phyloP scores from a whole-genome alignment of 2,888 invertebrate genomes.

The Acronicta leporina region DNA sequence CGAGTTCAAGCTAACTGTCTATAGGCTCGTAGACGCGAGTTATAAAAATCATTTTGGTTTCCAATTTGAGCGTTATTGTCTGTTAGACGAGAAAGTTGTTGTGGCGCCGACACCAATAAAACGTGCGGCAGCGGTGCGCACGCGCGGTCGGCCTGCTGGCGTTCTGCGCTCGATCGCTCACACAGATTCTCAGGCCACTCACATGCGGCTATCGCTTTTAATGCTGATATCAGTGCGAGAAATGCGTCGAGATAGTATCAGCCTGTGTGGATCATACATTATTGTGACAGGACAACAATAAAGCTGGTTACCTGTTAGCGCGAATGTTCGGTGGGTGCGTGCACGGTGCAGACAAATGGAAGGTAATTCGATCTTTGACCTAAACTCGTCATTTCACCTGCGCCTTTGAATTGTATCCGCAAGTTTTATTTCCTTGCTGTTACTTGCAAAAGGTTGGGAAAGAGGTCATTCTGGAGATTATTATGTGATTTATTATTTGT shows the following conservation, averaged over 20 bases:
- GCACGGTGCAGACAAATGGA: slow-evolving; percentile 80
- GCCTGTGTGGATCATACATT: slow-evolving; percentile 75
- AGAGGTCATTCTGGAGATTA: not conserved
- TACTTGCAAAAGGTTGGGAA: slow-evolving; percentile 4
- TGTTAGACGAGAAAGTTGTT: slow-evolving; percentile 86
- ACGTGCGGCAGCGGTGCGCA: slow-evolving; percentile 74
- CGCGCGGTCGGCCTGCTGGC: slow-evolving; percentile 67
- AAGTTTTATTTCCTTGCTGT: slow-evolving; percentile 19
- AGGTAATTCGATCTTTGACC: slow-evolving; percentile 75
- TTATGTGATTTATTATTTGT: not conserved
- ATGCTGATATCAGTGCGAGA: slow-evolving; percentile 73
- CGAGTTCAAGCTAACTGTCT: slow-evolving; percentile 72
- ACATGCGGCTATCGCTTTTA: slow-evolving; percentile 71
- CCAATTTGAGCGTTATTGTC: slow-evolving; percentile 87
- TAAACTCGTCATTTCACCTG: slow-evolving; percentile 67
- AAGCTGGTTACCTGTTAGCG: slow-evolving; percentile 79
- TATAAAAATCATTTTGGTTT: slow-evolving; percentile 85
- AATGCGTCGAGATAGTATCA: slow-evolving; percentile 76
- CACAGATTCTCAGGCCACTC: slow-evolving; percentile 69
- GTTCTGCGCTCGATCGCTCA: slow-evolving; percentile 70
- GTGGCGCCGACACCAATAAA: slow-evolving; percentile 88
- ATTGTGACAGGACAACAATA: slow-evolving; percentile 83
- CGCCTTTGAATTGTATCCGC: slow-evolving; percentile 41
- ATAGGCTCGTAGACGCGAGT: slow-evolving; percentile 66
- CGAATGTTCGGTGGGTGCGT: slow-evolving; percentile 64